Base-by-base conservation (phyloP, 1,140 invertebrate species). In the Eueides isabella region DNA sequence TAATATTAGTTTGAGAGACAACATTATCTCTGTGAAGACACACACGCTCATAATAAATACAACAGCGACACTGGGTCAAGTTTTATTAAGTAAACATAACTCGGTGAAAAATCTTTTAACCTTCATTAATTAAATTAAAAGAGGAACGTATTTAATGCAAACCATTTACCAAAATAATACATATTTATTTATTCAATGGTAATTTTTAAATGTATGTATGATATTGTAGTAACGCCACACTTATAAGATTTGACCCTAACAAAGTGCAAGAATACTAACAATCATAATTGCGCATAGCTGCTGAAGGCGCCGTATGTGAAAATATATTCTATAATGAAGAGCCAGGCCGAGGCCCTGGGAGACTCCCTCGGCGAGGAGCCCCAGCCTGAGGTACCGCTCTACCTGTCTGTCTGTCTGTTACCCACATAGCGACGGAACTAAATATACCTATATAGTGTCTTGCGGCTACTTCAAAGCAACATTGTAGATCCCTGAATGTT, bases 221-320 rank as follows among this genome's bases (percentile, higher is more conserved):
- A 31, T 31, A 31, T 31, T 31, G 31, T 31, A 31, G 31, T 7
- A 5, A 7, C 3, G 31, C 11, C 11, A 62, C 2, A 55, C 23
- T 55, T 65, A 63, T 70, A 70, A 70, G 61, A 70, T 41, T 70
- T 70, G 68, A 70, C 68, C 61, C 68, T 70, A 62, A 62, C 26
- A 63, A 70, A 63, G 26, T 70, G 61, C 7, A 70, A 55, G 9
- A 63, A 68, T 75, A 65, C n/a, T 76, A 63, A 71, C 55, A 75
- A 55, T 23, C 28, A 78, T 72, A 75, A 67, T 85, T 85, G 79
- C 82, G 87, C 91, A 93, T 96, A 98, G 97, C 96, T 98, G 94
- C 96, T 98, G 95, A 98, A 98, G 96, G 97, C 97, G 91, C 97
- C 97, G 85, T 98, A 98, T 95, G 97, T 97, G 95, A 98, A 98